These are phyloP conservation scores for Vidua macroura DNA, from an alignment of 2,113 vertebrate genomes.

Conservation along the genomic window DNA sequence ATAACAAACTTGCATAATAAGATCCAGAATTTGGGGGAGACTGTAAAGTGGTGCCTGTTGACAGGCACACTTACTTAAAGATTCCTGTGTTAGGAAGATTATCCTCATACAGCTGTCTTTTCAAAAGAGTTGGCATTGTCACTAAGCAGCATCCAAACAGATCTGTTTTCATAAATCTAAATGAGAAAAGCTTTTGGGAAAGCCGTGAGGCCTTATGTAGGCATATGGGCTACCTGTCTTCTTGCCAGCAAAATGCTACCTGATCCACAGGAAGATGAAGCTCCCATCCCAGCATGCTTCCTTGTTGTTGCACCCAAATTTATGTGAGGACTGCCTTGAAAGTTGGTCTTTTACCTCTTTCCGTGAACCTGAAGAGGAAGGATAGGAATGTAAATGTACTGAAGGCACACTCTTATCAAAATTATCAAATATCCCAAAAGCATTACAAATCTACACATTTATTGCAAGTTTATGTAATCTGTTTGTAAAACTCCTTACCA, in stretches of 20 bases:
- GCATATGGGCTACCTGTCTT: not conserved
- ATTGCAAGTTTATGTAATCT: not conserved
- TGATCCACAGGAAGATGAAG: not conserved
- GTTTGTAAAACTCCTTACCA: not conserved
- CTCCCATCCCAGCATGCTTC: not conserved
- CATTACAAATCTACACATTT: not conserved
- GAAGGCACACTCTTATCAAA: not conserved
- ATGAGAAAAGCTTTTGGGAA: not conserved
- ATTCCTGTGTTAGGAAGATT: not conserved
- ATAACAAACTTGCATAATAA: not conserved
- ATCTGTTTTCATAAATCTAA: not conserved
- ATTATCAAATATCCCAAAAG: not conserved
- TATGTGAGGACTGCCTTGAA: not conserved
- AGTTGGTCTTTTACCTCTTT: not conserved
- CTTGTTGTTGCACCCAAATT: not conserved
- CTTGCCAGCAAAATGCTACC: not conserved
- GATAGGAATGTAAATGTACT: not conserved
- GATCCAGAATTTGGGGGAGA: not conserved
- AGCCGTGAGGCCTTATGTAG: fast-evolving
- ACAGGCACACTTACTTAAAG: not conserved
- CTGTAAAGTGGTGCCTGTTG: not conserved
- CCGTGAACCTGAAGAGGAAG: not conserved
- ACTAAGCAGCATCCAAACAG: not conserved
- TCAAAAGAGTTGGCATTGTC: not conserved
- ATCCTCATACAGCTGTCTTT: not conserved